Evolutionary conservation across 1,140 invertebrate genomes (phyloP).

Genomic region (Leptopilina clavipes): DNA sequence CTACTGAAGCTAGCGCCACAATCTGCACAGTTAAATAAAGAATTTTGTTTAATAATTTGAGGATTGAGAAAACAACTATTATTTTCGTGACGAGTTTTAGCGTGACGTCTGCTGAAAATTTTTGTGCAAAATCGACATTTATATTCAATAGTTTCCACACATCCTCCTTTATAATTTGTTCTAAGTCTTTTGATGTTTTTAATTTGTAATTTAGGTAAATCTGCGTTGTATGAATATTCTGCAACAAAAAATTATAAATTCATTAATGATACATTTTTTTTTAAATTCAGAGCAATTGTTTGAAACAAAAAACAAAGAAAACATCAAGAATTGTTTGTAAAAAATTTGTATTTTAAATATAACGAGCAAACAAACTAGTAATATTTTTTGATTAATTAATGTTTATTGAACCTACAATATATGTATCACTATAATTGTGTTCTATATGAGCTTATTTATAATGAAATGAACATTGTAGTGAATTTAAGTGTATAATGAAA

Average conservation of each 20-base stretch:
- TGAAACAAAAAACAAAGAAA: neutral
- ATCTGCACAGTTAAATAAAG: neutral
- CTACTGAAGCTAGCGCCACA: neutral
- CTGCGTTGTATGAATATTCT: neutral
- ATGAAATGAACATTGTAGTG: too few species aligned
- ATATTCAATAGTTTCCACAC: neutral
- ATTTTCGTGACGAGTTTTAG: constrained; percentile 6
- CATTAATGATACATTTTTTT: too few species aligned
- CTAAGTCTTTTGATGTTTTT: neutral
- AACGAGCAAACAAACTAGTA: too few species aligned
- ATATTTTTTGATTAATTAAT: too few species aligned
- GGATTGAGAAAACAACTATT: constrained; percentile 18
- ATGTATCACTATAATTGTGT: too few species aligned
- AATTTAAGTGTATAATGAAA: too few species aligned
- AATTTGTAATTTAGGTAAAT: neutral
- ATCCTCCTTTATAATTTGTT: neutral
- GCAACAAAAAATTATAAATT: neutral
- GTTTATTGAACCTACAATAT: too few species aligned
- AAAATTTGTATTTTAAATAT: too few species aligned
- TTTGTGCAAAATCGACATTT: constrained; percentile 15
- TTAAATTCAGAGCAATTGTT: too few species aligned
- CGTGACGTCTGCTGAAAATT: neutral
- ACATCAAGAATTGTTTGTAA: neutral
- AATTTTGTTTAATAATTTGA: neutral
- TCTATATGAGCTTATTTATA: too few species aligned